Evolutionary conservation across 1,140 invertebrate genomes (phyloP).

Genomic region (Pectinophora gossypiella): DNA sequence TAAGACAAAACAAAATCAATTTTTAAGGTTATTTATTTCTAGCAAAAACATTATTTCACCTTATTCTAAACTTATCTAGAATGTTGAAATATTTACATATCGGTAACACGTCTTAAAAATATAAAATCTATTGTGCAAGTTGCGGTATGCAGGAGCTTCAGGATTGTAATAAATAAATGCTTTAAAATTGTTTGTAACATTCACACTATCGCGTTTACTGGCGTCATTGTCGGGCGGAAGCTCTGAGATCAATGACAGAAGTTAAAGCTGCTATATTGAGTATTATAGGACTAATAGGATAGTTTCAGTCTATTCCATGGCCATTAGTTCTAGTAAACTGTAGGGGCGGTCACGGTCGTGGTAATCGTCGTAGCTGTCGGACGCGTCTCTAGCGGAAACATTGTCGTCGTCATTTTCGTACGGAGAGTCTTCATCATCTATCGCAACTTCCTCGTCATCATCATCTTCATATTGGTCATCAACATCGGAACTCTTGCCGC

Average conservation of each 20-base stretch:
- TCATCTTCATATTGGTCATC: constrained; percentile 35
- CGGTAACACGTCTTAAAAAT: constrained; percentile 19
- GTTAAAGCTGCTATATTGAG: constrained; percentile 39
- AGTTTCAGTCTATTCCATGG: constrained; percentile 64
- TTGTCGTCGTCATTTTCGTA: constrained; percentile 22
- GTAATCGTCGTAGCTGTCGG: constrained; percentile 24
- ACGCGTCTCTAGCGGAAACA: constrained; percentile 12
- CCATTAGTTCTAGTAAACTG: constrained; percentile 61
- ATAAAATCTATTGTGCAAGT: background rate
- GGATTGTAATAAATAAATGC: constrained; percentile 36
- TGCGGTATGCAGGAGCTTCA: background rate
- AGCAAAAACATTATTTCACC: constrained; percentile 35
- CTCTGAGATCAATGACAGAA: constrained; percentile 26
- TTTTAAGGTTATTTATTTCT: constrained; percentile 24
- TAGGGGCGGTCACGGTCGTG: constrained; percentile 36
- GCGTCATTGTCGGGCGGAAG: constrained; percentile 4
- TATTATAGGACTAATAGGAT: constrained; percentile 21
- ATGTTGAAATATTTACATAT: constrained; percentile 58
- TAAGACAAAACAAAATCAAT: constrained; percentile 63
- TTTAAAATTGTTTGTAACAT: constrained; percentile 34
- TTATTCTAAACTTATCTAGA: constrained; percentile 49
- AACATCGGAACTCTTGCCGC: constrained; percentile 27
- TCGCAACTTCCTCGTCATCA: background rate
- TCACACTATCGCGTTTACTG: constrained; percentile 1
- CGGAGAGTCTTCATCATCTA: constrained; percentile 17